Percentiles rank a stretch among this genome's conserved stretches.
These are phyloP conservation scores for Anticlea derivata DNA, from an alignment of 2,888 invertebrate species.

Conservation along the genomic window DNA sequence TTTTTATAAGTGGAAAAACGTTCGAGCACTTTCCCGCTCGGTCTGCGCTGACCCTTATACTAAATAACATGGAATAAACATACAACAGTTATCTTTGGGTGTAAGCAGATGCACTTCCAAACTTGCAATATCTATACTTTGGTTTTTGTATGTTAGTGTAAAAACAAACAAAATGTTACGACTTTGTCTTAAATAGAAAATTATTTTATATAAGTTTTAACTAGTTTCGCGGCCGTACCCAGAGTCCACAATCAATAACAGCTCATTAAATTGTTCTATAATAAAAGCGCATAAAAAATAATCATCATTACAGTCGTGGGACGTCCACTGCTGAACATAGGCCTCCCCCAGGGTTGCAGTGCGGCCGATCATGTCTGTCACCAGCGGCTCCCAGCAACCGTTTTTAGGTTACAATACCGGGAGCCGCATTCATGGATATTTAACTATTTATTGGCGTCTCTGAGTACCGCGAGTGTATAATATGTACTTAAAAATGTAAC, in stretches of 20 bases:
- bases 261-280: not conserved
- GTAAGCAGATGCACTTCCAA: slow-evolving; percentile 73
- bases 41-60: slow-evolving; percentile 1
- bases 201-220: too few relatives aligned
- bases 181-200: slow-evolving; percentile 29
- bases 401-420: too few relatives aligned
- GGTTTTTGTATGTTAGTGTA: slow-evolving; percentile 26
- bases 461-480: slow-evolving; percentile 4
- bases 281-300: too few relatives aligned
- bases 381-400: too few relatives aligned
- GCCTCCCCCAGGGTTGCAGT: too few relatives aligned
- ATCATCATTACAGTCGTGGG: too few relatives aligned
- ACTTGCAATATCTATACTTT: slow-evolving; percentile 54
- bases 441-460: not conserved
- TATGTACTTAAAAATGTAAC: slow-evolving; percentile 24
- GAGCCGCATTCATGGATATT: too few relatives aligned
- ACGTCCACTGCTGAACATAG: too few relatives aligned
- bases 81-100: slow-evolving; percentile 53
- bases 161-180: not conserved
- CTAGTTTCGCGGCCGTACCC: slow-evolving; percentile 3
- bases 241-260: not conserved
- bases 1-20: too few relatives aligned
- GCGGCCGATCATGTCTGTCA: too few relatives aligned
- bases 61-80: slow-evolving; percentile 28
- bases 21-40: not conserved